Conservation (phyloP, 2,888 invertebrate genomes). For the Germaria angustata region DNA sequence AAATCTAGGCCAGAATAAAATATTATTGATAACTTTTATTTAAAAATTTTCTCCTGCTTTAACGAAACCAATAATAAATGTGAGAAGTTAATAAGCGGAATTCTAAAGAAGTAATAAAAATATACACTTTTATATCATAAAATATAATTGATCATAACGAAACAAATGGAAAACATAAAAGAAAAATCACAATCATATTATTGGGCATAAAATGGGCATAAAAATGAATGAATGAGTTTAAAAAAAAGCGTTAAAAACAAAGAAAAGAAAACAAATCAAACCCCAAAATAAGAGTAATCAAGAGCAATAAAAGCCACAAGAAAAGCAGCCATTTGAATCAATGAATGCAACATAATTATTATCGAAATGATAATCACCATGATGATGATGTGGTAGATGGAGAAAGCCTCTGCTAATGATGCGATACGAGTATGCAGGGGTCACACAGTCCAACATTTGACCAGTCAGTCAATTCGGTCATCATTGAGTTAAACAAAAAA, state of each 20-base stretch:
- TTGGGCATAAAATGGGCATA: constrained; percentile 6
- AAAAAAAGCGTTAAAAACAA: constrained; percentile 2
- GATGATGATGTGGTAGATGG: constrained; percentile 32
- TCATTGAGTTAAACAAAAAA: neutral
- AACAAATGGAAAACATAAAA: neutral
- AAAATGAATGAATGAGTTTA: constrained; percentile 40
- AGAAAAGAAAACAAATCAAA: constrained; percentile 1
- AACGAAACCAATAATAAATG: constrained; percentile 1
- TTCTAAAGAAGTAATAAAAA: constrained; percentile 49
- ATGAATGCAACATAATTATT: constrained; percentile 40
- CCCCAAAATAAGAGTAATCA: constrained; percentile 28
- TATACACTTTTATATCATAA: neutral
- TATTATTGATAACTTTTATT: constrained; percentile 16
- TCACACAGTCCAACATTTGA: constrained; percentile 36
- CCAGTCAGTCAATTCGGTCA: constrained; percentile 21
- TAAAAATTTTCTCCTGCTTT: constrained; percentile 42
- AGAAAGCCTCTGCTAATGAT: constrained; percentile 58
- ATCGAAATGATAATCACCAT: neutral
- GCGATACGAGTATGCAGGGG: constrained; percentile 47
- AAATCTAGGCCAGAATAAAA: constrained; percentile 9
- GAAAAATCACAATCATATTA: constrained; percentile 22
- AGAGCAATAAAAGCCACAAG: constrained; percentile 19
- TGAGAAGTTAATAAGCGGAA: constrained; percentile 42
- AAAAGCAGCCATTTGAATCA: constrained; percentile 36
- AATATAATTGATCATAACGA: constrained; percentile 52